Base-by-base conservation (phyloP, 2,888 invertebrate species). In the Trimorus sp. region DNA sequence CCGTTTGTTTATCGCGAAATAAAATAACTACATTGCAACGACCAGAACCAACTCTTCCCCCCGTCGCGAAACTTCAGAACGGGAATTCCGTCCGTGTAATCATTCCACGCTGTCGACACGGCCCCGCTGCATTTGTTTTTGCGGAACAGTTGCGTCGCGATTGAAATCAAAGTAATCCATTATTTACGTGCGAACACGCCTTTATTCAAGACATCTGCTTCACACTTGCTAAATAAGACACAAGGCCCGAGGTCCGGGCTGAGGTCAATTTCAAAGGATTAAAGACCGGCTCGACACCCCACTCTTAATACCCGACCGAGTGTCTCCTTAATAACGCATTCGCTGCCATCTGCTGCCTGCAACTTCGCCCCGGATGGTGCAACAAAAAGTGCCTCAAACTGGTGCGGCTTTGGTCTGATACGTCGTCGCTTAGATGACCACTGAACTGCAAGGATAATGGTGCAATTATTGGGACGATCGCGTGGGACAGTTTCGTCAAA, bases 221-320 rank as follows among this genome's bases (percentile, higher is more conserved):
- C 68, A 51, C 80, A 81, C 76, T 76, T 81, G 80, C 76, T 76
- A 76, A 81, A 81, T 81, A 81, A 81, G 80, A 81, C 51, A 81
- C 76, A 76, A 76, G 62, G 68, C 48, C 54, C 76, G 68, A 77
- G 26, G 77, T 66, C 76, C 68, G 58, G 76, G 63, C 73, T 79
- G 68, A 73, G 85, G 74, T 85, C 85, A 79, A 86, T 87, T 85
- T 87, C 84, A 84, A 85, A 85, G 86, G 86, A 86, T 86, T 85
- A 85, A 85, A 85, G 73, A 85, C 85, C 84, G 80, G 84, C 84
- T 83, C 85, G 81, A 85, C 83, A 84, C 84, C 79, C 74, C 63
- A 83, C 76, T 73, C 81, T 73, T 73, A 77, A 81, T 73, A 76
- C 81, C 42, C 51, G 14, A 16, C 68, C 45, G 76, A 80, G 65